Conservation (phyloP, 2,888 invertebrate species). For the Macaria notata region DNA sequence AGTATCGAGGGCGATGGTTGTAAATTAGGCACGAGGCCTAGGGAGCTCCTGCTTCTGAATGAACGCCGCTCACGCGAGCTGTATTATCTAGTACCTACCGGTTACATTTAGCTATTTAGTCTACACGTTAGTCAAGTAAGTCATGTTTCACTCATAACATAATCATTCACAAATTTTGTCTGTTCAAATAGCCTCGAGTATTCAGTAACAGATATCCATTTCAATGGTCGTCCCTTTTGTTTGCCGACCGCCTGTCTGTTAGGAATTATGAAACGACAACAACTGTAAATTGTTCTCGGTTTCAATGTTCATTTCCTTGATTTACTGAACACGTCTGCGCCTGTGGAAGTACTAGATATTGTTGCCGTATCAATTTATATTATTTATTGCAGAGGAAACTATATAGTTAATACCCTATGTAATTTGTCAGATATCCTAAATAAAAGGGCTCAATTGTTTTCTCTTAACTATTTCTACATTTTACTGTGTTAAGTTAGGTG, state of each 20-base stretch:
- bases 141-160: too few relatives aligned
- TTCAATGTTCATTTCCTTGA: conserved; percentile 1
- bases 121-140: neutral
- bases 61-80: conserved; percentile 2
- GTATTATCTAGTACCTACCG: neutral
- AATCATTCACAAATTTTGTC: too few relatives aligned
- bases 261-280: neutral
- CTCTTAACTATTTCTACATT: too few relatives aligned
- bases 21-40: conserved; percentile 13
- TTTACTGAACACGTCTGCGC: neutral
- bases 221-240: neutral
- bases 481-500: too few relatives aligned
- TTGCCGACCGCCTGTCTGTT: conserved; percentile 5
- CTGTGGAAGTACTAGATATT: too few relatives aligned
- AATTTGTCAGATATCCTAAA: too few relatives aligned
- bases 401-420: too few relatives aligned
- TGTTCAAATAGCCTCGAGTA: too few relatives aligned
- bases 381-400: too few relatives aligned
- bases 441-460: too few relatives aligned
- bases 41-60: conserved; percentile 3
- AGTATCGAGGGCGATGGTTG: conserved; percentile 12
- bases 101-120: neutral
- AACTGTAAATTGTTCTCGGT: conserved; percentile 1
- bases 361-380: too few relatives aligned
- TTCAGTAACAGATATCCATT: too few relatives aligned